Evolutionary conservation across 2,888 invertebrate species (phyloP), one percentile per base, ranked within the genome.

Genomic region (Dione juno): DNA sequence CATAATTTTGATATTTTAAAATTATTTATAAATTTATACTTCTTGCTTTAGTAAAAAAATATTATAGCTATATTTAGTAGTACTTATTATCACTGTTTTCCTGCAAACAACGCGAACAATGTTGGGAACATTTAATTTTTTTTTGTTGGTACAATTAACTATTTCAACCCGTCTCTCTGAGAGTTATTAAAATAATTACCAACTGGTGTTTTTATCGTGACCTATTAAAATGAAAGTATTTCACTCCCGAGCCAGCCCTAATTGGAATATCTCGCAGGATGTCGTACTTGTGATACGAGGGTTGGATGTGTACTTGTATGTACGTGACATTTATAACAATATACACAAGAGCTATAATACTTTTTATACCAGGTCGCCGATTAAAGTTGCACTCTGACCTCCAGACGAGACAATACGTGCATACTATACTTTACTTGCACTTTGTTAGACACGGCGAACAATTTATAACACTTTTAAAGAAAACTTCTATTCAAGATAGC

Each of bases 231-330:
- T 43, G 53, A 59, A 63, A 69, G 67, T 48, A 57, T 64, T 69
- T 57, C 64, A 52, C 67, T 63, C 43, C 57, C 66, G 73, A 70
- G 74, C 72, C 86, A 83, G 76, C 83, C 85, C 87, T 88, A 80
- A 75, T 80, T 77, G 80, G 80, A 81, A 81, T 82, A 83, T 85
- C 83, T 82, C 85, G 80, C 89, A 88, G 90, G 90, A 89, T 88
- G 87, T 85, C 83, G 83, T 82, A 79, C 81, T 80, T 81, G 77
- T 73, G 77, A 81, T 82, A 85, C 88, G 89, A 88, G 86, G 84
- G 84, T 82, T 79, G 90, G 83, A 90, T 89, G 80, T 78, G 77
- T 73, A 67, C 70, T 61, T 45, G 68, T 61, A 48, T 66, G 64
- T 59, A 76, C 66, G 41, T 69, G 45, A 50, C 57, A 40, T 61